Evolutionary conservation across 2,113 vertebrate species (phyloP), one percentile per base, ranked within the genome.

Genomic region (Leptobrachium leishanense): DNA sequence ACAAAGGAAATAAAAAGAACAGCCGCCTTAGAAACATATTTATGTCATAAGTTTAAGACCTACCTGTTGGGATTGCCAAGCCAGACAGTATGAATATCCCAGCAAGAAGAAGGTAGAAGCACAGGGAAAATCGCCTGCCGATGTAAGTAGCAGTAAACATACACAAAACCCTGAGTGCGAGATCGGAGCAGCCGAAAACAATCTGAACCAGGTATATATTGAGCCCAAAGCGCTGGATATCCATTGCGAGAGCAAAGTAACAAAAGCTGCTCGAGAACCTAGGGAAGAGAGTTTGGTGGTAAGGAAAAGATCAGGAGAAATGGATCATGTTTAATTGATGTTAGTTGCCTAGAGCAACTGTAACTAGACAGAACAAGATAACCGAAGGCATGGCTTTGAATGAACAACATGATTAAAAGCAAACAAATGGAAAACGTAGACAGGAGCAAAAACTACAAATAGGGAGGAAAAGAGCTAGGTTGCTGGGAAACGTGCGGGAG

Each of bases 191-290:
- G 8, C 72, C 82, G 68, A 77, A 79, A 69, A 81, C 10, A 5
- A 74, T 8, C 65, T 83, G 82, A 20, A 77, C n/a, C 43, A 83
- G 53, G 41, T 74, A 77, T 20, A 79, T 67, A 43, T 15, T 73
- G 43, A 73, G 31, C 3, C 74, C 65, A 73, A 83, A 83, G 13
- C 74, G 69, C 44, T 83, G 74, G 5, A 81, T 15, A 40, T 83
- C 65, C 74, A 83, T 43, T 65, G 80, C 80, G 43, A 82, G 43
- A 42, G 68, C 53, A 68, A 13, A 79, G 54, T 63, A 77, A 39
- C 68, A 67, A 43, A 83, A 72, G 20, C 50, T 79, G 50, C 31
- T 39, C 11, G 82, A 73, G 63, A 83, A 81, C 74, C 73, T 80
- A 41, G n/a, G 50, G 31, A 15, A 64, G 53, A 59, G 46, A 50